Percentiles rank a stretch among this genome's conserved stretches.
Conservation (phyloP, 2,888 invertebrate species). For the Drosophila crucigera region DNA sequence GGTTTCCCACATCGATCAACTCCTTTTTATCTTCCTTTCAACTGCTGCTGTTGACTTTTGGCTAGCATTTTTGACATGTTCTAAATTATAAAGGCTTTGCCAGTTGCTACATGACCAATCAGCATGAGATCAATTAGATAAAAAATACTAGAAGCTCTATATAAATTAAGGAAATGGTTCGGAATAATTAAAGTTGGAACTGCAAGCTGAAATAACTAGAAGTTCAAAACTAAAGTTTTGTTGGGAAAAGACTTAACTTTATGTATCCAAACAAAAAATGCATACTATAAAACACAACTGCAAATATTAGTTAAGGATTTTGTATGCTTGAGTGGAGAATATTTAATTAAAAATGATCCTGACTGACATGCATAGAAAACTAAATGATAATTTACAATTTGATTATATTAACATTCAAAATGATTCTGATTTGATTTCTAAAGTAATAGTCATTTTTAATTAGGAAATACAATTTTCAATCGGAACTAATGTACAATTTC, state of each 20-base stretch:
- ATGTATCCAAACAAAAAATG: not conserved
- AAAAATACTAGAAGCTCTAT: not conserved
- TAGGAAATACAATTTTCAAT: not conserved
- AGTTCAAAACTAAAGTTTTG: not conserved
- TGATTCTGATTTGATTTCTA: not conserved
- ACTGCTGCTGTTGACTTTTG: constrained; percentile 20
- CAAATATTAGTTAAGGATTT: not conserved
- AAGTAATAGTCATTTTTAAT: not conserved
- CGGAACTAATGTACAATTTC: not conserved
- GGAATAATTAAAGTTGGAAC: not conserved
- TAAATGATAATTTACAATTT: not conserved
- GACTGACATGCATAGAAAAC: not conserved
- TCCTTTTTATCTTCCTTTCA: constrained; percentile 9
- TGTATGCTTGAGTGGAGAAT: not conserved
- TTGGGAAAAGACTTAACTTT: not conserved
- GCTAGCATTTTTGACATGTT: constrained; percentile 8
- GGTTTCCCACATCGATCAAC: constrained; percentile 10
- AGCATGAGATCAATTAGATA: not conserved
- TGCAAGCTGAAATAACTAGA: not conserved
- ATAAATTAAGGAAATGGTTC: not conserved
- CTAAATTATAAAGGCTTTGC: not conserved
- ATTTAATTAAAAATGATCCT: not conserved
- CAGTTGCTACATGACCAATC: constrained; percentile 10
- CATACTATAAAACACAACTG: not conserved
- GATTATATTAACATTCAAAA: not conserved